Base-by-base conservation (phyloP, 2,888 invertebrate genomes). In the Alloplasta piceator region DNA sequence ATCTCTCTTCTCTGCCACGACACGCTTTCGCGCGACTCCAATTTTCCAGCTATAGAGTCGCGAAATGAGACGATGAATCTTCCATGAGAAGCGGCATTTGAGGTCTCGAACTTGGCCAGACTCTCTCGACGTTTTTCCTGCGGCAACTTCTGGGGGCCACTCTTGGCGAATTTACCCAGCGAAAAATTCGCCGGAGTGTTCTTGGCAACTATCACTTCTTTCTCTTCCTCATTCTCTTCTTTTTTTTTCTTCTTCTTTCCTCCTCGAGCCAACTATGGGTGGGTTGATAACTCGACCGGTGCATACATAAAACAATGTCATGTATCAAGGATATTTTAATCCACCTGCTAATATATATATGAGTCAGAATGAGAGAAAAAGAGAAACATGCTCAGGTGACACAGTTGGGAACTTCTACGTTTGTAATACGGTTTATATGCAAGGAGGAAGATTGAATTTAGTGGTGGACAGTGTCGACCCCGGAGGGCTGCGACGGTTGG, bases 61-160 rank as follows among this genome's bases (percentile, higher is more conserved):
- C 78, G 82, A 82, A 80, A 80, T 83, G 78, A 80, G 74, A 70
- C 71, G 75, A 80, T 83, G 82, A 83, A 82, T 83, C 64, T 81
- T 83, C 60, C 66, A 83, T 76, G 82, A 80, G 78, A 70, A 14
- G n/a, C 26, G 71, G 60, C 71, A 56, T 66, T 80, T 50, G 68
- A 39, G 43, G 66, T 12, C 68, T 73, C 66, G 52, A 46, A 55
- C 66, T 48, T n/a, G 77, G 73, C 43, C 61, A 41, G 38, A 58
- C 63, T 50, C 55, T 43, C n/a, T 12, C 16, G 9, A 36, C n/a
- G 56, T 46, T 26, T 60, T 58, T 58, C 46, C 12, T 41, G 56
- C n/a, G 39, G n/a, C n/a, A n/a, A n/a, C n/a, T n/a, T n/a, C n/a
- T n/a, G n/a, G 55, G 26, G 5, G 50, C 14, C 60, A 1, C 41